Evolutionary conservation across 2,797 vertebrate species (phyloP).

Genomic region (Buceros bicornis): DNA sequence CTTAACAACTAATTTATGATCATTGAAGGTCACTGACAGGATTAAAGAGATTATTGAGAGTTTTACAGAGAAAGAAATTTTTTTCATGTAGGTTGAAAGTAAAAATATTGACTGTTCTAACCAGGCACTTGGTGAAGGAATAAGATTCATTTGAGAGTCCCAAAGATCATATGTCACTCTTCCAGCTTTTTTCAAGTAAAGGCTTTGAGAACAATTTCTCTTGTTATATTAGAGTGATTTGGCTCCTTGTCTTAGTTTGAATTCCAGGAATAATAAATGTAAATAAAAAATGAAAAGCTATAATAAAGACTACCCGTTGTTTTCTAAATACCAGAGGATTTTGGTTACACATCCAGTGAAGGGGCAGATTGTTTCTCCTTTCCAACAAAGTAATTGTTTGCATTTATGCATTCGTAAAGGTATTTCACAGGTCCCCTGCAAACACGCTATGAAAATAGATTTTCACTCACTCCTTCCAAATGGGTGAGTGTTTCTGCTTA

Average conservation of each 20-base stretch:
- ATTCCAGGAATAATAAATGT: background rate
- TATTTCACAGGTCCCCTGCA: background rate
- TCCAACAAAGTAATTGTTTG: background rate
- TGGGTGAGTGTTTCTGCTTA: background rate
- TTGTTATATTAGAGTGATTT: background rate
- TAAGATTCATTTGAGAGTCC: background rate
- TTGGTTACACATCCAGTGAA: background rate
- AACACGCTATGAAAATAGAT: background rate
- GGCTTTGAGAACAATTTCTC: background rate
- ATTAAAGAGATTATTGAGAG: background rate
- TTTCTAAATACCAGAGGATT: background rate
- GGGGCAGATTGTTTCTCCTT: background rate
- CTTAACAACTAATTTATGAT: background rate
- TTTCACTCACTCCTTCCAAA: constrained; percentile 7
- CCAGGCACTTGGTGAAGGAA: background rate
- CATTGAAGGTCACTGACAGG: background rate
- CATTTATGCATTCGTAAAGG: background rate
- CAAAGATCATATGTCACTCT: background rate
- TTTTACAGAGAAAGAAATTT: background rate
- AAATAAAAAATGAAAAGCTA: background rate
- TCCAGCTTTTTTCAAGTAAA: background rate
- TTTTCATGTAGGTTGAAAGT: background rate
- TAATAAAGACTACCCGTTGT: background rate
- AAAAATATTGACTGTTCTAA: background rate
- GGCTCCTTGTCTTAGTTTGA: background rate